A percentile compares a stretch with the other conserved stretches of the same genome.
These are phyloP conservation scores for Hipparchia semele DNA, from an alignment of 2,888 invertebrate genomes.

Conservation along the genomic window DNA sequence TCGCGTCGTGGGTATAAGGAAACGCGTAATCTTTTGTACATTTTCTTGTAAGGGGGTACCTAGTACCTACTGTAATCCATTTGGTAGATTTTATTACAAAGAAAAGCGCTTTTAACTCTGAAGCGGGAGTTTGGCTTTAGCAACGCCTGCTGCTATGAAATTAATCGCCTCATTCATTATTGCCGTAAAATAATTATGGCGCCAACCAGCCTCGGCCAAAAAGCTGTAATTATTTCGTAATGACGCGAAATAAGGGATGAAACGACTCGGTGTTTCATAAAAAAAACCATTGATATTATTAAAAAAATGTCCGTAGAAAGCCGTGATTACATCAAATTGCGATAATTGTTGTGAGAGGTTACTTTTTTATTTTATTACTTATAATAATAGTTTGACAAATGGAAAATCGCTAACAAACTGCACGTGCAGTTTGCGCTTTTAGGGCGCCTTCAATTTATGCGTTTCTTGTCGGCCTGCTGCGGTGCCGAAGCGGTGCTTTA, in stretches of 20 bases:
- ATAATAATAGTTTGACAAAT: too few species aligned
- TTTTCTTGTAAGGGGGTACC: not conserved
- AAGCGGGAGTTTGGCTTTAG: slow-evolving; percentile 13
- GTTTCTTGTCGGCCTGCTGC: too few species aligned
- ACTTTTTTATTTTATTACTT: too few species aligned
- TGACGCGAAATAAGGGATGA: not conserved
- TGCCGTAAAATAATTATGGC: slow-evolving; percentile 57
- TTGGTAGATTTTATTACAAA: slow-evolving; percentile 11
- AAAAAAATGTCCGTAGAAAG: too few species aligned
- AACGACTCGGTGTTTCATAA: not conserved
- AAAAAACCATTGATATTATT: not conserved
- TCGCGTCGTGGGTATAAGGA: not conserved
- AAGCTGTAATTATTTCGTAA: slow-evolving; percentile 9
- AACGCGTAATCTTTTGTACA: not conserved
- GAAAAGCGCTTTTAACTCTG: slow-evolving; percentile 18
- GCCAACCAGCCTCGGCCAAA: not conserved
- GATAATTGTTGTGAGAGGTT: too few species aligned
- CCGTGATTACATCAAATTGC: too few species aligned
- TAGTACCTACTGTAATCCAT: not conserved
- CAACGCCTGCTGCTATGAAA: slow-evolving; percentile 52
- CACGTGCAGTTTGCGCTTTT: too few species aligned
- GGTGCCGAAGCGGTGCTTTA: too few species aligned
- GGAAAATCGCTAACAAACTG: too few species aligned
- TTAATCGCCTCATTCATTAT: slow-evolving; percentile 66
- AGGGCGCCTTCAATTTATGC: too few species aligned